Percentiles rank a stretch among this genome's conserved stretches.
phyloP scores from a whole-genome alignment of 2,888 invertebrate genomes.

The Melanophora roralis region DNA sequence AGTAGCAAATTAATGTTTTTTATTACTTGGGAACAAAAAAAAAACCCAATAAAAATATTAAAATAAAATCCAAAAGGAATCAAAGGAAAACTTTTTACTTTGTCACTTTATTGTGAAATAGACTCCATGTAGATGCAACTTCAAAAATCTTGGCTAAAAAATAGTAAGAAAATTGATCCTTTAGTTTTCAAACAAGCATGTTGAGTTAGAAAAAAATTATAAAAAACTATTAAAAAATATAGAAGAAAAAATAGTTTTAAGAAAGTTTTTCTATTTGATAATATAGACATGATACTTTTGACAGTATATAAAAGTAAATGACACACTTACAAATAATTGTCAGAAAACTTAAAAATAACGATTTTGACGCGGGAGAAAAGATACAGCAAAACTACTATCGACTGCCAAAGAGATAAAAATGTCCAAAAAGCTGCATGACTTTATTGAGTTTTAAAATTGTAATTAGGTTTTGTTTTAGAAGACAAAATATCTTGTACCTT shows the following conservation, averaged over 20 bases:
- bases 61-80: conserved; percentile 8
- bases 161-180: conserved; percentile 16
- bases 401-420: not conserved
- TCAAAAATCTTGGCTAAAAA: conserved; percentile 1
- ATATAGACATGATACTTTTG: conserved; percentile 48
- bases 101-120: conserved; percentile 49
- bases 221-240: not conserved
- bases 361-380: not conserved
- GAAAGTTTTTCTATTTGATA: conserved; percentile 20
- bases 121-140: conserved; percentile 25
- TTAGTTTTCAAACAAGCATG: conserved; percentile 31
- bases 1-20: conserved; percentile 32
- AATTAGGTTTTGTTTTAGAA: too few relatives aligned
- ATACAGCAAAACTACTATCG: not conserved
- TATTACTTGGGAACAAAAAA: not conserved
- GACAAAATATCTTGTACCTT: too few relatives aligned
- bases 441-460: too few relatives aligned
- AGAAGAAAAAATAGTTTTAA: conserved; percentile 18
- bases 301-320: conserved; percentile 51
- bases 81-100: conserved; percentile 38
- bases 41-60: not conserved
- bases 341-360: conserved; percentile 38
- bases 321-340: conserved; percentile 18
- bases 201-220: not conserved
- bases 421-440: not conserved